Evolutionary conservation across 2,113 vertebrate genomes (phyloP).

Genomic region (Leucosticte australis): DNA sequence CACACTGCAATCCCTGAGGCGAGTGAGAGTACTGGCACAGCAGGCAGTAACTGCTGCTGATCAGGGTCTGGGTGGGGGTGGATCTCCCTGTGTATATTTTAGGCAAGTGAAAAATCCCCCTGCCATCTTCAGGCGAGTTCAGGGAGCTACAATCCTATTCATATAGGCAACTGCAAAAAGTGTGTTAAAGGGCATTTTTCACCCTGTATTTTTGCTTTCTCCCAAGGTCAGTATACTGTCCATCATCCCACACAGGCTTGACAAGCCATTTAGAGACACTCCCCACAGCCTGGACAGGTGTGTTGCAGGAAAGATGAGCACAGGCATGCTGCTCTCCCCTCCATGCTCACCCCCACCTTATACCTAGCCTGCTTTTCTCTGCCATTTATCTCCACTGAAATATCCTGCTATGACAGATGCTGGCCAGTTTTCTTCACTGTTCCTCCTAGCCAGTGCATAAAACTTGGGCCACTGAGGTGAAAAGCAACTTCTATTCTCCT

Average conservation of each 20-base stretch:
- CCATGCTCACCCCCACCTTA: neutral
- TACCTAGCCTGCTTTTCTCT: neutral
- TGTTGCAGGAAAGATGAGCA: neutral
- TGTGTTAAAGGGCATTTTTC: neutral
- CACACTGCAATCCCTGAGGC: rapidly evolving
- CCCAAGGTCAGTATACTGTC: neutral
- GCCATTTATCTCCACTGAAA: neutral
- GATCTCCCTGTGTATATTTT: neutral
- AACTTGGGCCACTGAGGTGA: neutral
- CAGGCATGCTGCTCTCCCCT: neutral
- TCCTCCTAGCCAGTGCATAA: neutral
- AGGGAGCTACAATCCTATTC: neutral
- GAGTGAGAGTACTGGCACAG: neutral
- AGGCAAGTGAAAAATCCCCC: neutral
- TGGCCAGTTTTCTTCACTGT: neutral
- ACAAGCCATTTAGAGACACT: neutral
- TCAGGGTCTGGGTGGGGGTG: neutral
- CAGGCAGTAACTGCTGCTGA: neutral
- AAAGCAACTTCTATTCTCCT: neutral
- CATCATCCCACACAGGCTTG: neutral
- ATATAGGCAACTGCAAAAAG: neutral
- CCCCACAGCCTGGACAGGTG: neutral
- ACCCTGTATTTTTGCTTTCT: neutral
- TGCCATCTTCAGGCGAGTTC: neutral
- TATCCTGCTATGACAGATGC: neutral